Percentiles rank a stretch among this genome's conserved stretches.
phyloP scores from a whole-genome alignment of 2,113 vertebrate species.

The Odocoileus hemionus region DNA sequence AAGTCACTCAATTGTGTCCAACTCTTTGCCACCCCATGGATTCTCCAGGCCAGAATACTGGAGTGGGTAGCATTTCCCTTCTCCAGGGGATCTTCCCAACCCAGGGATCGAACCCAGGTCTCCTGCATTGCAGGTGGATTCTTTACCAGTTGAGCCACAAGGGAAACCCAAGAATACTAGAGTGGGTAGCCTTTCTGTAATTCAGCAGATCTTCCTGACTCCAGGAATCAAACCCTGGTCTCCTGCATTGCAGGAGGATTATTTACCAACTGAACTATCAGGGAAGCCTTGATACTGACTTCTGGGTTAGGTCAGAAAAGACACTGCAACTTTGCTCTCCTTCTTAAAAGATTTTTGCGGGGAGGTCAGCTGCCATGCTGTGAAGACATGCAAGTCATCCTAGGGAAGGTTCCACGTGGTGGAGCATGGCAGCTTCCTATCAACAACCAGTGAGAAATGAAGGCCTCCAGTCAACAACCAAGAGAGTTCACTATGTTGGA shows the following conservation, averaged over 20 bases:
- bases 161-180: neutral
- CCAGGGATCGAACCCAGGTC: accelerated
- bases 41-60: neutral
- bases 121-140: neutral
- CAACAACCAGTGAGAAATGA: neutral
- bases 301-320: neutral
- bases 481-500: neutral
- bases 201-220: neutral
- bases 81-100: neutral
- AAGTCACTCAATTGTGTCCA: neutral
- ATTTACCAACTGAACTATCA: neutral
- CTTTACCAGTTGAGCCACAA: neutral
- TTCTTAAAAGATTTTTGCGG: neutral
- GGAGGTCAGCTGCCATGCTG: neutral
- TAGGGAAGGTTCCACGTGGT: neutral
- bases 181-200: neutral
- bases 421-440: neutral
- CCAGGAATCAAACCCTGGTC: neutral
- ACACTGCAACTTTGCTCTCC: neutral
- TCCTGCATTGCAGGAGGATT: neutral
- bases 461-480: neutral
- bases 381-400: neutral
- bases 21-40: neutral
- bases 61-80: neutral
- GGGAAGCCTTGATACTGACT: neutral